Evolutionary conservation across 1,140 invertebrate species (phyloP), one percentile per base, ranked within the genome.

Genomic region (Phocides pigmalion): DNA sequence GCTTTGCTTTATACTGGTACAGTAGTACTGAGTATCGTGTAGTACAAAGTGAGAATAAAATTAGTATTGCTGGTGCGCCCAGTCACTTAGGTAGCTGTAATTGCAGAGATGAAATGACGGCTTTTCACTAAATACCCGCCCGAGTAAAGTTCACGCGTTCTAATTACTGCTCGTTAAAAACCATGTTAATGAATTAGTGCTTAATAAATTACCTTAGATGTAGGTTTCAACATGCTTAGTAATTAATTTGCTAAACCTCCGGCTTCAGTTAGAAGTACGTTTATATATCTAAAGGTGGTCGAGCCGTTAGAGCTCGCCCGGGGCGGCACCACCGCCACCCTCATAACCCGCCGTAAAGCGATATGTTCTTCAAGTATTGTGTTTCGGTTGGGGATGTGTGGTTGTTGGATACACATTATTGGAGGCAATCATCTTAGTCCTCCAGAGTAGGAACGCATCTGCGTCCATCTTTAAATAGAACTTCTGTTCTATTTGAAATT

Each of bases 131-230:
- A 59, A 59, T 47, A 59, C 46, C 42, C 25, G 14, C 41, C 37
- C 22, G 9, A 16, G 54, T 41, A 46, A 32, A 44, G 41, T 58
- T 58, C 41, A 58, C 54, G 54, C 54, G 54, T 58, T 46, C 54
- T 58, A 58, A 58, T 58, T 58, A 58, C 54, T 58, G 41, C 35
- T 58, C 54, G 41, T 58, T 58, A 46, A 46, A 58, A 58, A 58
- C 20, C 54, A 32, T 44, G 41, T 58, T 58, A 58, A 44, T 58
- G 54, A 58, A 58, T 44, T 58, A 58, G 41, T 44, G 54, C 41
- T 58, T 58, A 25, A 58, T 58, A 46, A 58, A 58, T 58, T 58
- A 58, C 41, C 51, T 42, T 41, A 46, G 41, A 46, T 58, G 17
- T 46, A 28, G 22, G 41, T 58, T 19, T 20, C 4, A 12, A 4